Percentiles rank a stretch among this genome's conserved stretches.
Conservation (phyloP, 23 tunicate genomes). For the Oikopleura dioica region DNA sequence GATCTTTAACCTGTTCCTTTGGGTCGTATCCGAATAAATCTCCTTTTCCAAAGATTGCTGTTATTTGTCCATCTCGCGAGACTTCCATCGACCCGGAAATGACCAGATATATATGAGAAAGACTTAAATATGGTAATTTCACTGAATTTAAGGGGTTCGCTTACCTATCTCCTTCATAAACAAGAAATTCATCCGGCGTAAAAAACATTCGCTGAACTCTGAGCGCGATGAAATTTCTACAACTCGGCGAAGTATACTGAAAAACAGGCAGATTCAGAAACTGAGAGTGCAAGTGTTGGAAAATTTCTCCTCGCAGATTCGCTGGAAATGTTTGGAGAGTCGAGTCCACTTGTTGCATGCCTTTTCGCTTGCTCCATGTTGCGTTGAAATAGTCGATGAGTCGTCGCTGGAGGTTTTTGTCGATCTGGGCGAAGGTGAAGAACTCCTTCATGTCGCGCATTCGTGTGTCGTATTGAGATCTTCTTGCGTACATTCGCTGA, state of each 20-base stretch:
- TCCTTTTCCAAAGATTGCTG: not conserved
- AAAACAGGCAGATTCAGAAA: slow-evolving; percentile 27
- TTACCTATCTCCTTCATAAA: not conserved
- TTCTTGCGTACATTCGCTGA: slow-evolving; percentile 12
- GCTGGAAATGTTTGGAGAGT: slow-evolving; percentile 17
- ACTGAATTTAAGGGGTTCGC: no score
- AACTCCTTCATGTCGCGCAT: slow-evolving; percentile 43
- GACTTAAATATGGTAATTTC: no score
- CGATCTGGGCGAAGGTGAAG: slow-evolving; percentile 12
- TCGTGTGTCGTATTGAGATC: slow-evolving; percentile 28
- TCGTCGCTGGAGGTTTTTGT: slow-evolving; percentile 18
- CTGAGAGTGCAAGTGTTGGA: slow-evolving; percentile 29
- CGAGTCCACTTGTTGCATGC: slow-evolving; percentile 22
- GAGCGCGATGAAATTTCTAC: slow-evolving; percentile 6
- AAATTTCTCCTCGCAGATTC: slow-evolving; percentile 27
- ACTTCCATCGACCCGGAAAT: slow-evolving; percentile 12
- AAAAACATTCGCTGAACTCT: slow-evolving; percentile 9
- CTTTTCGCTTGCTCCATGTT: slow-evolving; percentile 19
- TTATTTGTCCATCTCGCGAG: slow-evolving; percentile 1
- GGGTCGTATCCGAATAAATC: slow-evolving; percentile 4
- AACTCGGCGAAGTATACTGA: slow-evolving; percentile 7
- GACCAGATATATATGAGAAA: not conserved
- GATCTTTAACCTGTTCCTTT: not conserved
- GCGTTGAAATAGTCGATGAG: slow-evolving; percentile 31
- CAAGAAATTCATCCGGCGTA: slow-evolving; percentile 9